A percentile compares a stretch with the other conserved stretches of the same genome.
phyloP scores from a whole-genome alignment of 2,888 invertebrate genomes.

The Ophraella communa region DNA sequence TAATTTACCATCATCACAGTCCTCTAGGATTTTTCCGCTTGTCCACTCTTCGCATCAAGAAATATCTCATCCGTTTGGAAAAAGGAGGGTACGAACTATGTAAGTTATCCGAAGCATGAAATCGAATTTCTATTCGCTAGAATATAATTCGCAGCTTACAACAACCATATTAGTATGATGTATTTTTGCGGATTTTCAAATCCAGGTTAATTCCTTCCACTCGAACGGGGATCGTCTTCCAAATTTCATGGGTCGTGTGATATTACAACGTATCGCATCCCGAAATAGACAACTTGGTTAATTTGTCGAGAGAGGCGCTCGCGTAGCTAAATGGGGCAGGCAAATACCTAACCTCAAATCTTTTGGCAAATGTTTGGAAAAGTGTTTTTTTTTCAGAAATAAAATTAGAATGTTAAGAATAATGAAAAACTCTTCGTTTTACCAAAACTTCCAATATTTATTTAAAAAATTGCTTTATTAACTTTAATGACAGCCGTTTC shows the following conservation, averaged over 20 bases:
- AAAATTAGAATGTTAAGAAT: no score
- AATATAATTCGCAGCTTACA: not conserved
- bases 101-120: not conserved
- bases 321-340: no score
- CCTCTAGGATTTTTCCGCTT: not conserved
- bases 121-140: conserved; percentile 2
- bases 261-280: not conserved
- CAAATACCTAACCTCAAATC: no score
- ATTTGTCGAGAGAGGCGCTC: not conserved
- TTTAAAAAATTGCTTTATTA: no score
- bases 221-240: not conserved
- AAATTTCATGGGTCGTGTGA: conserved; percentile 1
- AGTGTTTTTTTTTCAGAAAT: no score
- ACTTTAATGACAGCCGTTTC: no score
- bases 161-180: conserved; percentile 2
- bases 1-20: not conserved
- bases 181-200: not conserved
- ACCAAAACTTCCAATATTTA: no score
- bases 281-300: conserved; percentile 1
- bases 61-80: not conserved
- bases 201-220: not conserved
- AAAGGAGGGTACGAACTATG: not conserved
- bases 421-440: no score
- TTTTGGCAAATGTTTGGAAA: no score
- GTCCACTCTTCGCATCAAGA: not conserved